A percentile compares a stretch with the other conserved stretches of the same genome.
phyloP scores from a whole-genome alignment of 2,888 invertebrate species.

The Tethea ocularis region DNA sequence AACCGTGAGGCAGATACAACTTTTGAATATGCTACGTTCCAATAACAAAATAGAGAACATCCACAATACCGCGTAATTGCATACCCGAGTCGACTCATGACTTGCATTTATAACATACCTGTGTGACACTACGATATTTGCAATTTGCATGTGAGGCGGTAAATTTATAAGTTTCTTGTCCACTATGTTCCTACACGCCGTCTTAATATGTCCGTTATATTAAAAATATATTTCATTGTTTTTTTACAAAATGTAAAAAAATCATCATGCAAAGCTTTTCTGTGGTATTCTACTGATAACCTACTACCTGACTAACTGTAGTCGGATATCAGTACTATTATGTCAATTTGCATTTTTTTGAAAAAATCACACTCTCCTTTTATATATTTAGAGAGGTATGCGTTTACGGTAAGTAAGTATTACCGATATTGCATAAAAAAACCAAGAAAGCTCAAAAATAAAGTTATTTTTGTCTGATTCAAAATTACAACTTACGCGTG shows the following conservation, averaged over 20 bases:
- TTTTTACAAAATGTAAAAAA: too few relatives aligned
- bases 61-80: background rate
- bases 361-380: too few relatives aligned
- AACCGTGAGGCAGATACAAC: background rate
- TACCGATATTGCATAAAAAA: background rate
- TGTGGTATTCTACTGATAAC: too few relatives aligned
- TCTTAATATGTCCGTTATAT: background rate
- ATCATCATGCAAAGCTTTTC: too few relatives aligned
- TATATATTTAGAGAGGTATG: too few relatives aligned
- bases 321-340: too few relatives aligned
- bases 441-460: background rate
- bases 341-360: too few relatives aligned
- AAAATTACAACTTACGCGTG: background rate
- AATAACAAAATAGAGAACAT: conserved; percentile 1
- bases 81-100: conserved; percentile 1
- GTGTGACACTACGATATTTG: background rate
- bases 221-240: background rate
- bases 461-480: too few relatives aligned
- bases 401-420: too few relatives aligned
- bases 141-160: background rate
- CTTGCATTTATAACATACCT: conserved; percentile 3
- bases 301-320: too few relatives aligned
- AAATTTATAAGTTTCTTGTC: background rate
- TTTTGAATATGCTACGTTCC: background rate
- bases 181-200: background rate